Evolutionary conservation across 2,888 invertebrate species (phyloP), one percentile per base, ranked within the genome.

Genomic region (Athetis lepigone): DNA sequence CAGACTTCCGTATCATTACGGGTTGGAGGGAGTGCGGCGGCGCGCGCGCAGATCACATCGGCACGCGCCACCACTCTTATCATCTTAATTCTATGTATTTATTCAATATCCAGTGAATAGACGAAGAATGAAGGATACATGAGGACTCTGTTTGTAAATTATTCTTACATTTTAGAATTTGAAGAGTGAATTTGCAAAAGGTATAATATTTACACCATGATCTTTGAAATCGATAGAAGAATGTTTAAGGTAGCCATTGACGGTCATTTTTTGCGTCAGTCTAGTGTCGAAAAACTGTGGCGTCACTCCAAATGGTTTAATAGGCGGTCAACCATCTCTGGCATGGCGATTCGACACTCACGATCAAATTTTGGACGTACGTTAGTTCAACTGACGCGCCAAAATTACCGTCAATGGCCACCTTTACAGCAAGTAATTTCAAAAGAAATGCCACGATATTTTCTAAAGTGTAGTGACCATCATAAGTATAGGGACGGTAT

Each of bases 1-100:
- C 83, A 77, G 79, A 83, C 88, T 92, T 91, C 90, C 90, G 89
- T 89, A 91, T 90, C 91, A 91, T 92, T 92, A 91, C 85, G 83
- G 83, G 72, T 78, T 77, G 81, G 73, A 68, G 54, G 58, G 58
- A 67, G 67, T 54, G 70, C 74, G 73, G 74, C 71, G 75, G 81
- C 79, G 76, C 77, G 64, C 78, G 72, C 84, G 70, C 69, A 40
- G 79, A 79, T 79, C 75, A 72, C 81, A 80, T 80, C 79, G 73
- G 79, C 82, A 80, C 75, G 80, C 79, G 80, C 70, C 74, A 63
- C 63, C 69, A 57, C 71, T 59, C 67, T 71, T 79, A 78, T 79
- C 77, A 72, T 75, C 77, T 79, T 79, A 79, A 79, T 79, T 75
- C 66, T 79, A 79, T 79, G 79, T 77, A 79, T 79, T 77, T 79